A percentile compares a stretch with the other conserved stretches of the same genome.
Evolutionary conservation across 2,888 invertebrate species (phyloP).

Genomic region (Sinodicranocentrus sp.): DNA sequence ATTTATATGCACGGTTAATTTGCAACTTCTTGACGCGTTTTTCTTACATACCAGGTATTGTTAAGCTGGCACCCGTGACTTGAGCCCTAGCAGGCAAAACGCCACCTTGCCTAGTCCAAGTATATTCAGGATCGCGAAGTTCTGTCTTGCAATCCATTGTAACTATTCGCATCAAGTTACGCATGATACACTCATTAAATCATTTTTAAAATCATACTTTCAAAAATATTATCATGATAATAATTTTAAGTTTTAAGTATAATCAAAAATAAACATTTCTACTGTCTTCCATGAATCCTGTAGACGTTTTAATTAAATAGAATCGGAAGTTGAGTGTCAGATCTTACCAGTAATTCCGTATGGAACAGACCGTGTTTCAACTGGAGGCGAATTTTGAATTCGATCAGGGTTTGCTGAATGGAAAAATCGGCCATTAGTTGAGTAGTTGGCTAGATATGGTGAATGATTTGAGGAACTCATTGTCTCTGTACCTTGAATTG

Average conservation of each 20-base stretch:
- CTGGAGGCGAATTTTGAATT: slow-evolving; percentile 77
- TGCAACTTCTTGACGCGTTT: too few relatives aligned
- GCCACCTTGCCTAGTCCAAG: slow-evolving; percentile 89
- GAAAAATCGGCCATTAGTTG: too few relatives aligned
- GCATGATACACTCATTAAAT: too few relatives aligned
- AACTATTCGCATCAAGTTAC: slow-evolving; percentile 80
- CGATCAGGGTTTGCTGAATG: slow-evolving; percentile 69
- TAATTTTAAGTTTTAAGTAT: too few relatives aligned
- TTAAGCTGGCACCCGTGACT: slow-evolving; percentile 80
- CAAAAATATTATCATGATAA: too few relatives aligned
- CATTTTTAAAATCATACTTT: too few relatives aligned
- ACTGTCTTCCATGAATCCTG: too few relatives aligned
- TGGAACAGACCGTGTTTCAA: slow-evolving; percentile 82
- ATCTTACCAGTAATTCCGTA: slow-evolving; percentile 80
- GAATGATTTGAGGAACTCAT: too few relatives aligned
- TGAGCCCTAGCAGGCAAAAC: slow-evolving; percentile 83
- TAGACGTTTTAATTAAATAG: slow-evolving; percentile 4
- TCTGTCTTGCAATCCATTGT: slow-evolving; percentile 86
- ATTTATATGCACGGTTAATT: slow-evolving; percentile 15
- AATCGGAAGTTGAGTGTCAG: not conserved
- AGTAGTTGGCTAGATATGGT: too few relatives aligned
- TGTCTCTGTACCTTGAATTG: slow-evolving; percentile 81
- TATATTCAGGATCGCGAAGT: slow-evolving; percentile 83
- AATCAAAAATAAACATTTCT: too few relatives aligned
- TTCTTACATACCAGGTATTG: slow-evolving; percentile 81